These are phyloP conservation scores for Leucophenga maculata DNA, from an alignment of 2,888 invertebrate genomes.

Conservation along the genomic window DNA sequence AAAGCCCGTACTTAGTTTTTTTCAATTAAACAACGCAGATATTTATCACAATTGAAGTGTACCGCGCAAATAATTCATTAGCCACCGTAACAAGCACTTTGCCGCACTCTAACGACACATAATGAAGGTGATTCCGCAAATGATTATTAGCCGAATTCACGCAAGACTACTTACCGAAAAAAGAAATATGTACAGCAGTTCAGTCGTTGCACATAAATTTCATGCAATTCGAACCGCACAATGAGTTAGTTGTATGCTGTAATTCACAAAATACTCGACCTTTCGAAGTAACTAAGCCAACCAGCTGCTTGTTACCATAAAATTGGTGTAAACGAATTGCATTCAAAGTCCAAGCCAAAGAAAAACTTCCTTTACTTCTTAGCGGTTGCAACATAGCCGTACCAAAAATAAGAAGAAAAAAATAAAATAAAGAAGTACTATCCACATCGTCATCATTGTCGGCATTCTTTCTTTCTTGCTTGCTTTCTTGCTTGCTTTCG, in stretches of 20 bases:
- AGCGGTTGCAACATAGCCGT: neutral
- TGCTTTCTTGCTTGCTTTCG: neutral
- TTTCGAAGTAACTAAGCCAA: too few relatives aligned
- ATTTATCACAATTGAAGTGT: conserved; percentile 20
- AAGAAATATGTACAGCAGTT: neutral
- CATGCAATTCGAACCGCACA: conserved; percentile 2
- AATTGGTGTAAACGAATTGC: conserved; percentile 72
- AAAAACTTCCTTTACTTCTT: neutral
- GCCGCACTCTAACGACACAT: conserved; percentile 6
- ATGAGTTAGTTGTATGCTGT: neutral
- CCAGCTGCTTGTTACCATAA: conserved; percentile 65
- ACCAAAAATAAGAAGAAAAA: too few relatives aligned
- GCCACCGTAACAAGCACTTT: neutral
- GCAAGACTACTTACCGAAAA: conserved; percentile 12
- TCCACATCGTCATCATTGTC: conserved; percentile 37
- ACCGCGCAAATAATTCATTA: neutral
- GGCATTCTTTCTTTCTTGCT: conserved; percentile 9
- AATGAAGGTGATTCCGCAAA: conserved; percentile 24
- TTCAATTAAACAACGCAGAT: neutral
- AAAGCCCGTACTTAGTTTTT: neutral
- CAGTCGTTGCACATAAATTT: conserved; percentile 4
- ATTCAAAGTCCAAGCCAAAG: conserved; percentile 24
- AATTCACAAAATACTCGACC: neutral
- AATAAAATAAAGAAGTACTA: too few relatives aligned
- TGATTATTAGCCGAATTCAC: conserved; percentile 26